Conservation (phyloP, 1,140 invertebrate genomes). For the Drosophila littoralis region DNA sequence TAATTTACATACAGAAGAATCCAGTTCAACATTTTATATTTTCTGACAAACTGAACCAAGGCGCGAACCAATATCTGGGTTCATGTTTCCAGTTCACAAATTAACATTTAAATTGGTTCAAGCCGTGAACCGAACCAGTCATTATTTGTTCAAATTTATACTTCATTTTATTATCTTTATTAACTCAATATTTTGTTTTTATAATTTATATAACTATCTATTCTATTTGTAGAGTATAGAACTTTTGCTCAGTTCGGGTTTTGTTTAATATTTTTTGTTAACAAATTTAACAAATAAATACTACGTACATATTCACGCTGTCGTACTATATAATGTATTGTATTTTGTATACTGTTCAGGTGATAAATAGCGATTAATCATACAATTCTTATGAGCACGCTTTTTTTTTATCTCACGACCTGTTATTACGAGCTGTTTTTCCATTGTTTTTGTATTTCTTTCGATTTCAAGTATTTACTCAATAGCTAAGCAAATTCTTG, state of each 20-base stretch:
- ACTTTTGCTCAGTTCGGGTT: background rate
- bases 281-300: background rate
- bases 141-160: too few species aligned
- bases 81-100: too few species aligned
- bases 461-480: background rate
- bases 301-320: background rate
- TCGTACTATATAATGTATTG: background rate
- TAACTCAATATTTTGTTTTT: background rate
- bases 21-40: too few species aligned
- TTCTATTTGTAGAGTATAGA: background rate
- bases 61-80: too few species aligned
- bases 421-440: background rate
- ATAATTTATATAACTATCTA: too few species aligned
- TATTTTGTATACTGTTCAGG: background rate
- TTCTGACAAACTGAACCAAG: too few species aligned
- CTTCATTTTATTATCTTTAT: background rate
- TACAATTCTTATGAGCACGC: background rate
- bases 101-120: too few species aligned
- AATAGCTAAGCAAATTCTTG: too few species aligned
- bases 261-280: background rate
- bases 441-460: slow-evolving; percentile 1
- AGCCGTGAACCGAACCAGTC: too few species aligned
- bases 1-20: too few species aligned
- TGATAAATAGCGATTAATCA: background rate
- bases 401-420: background rate